Percentiles rank a stretch among this genome's conserved stretches.
Conservation (phyloP, 1,140 invertebrate species). For the Aphelenchoides fujianensis region DNA sequence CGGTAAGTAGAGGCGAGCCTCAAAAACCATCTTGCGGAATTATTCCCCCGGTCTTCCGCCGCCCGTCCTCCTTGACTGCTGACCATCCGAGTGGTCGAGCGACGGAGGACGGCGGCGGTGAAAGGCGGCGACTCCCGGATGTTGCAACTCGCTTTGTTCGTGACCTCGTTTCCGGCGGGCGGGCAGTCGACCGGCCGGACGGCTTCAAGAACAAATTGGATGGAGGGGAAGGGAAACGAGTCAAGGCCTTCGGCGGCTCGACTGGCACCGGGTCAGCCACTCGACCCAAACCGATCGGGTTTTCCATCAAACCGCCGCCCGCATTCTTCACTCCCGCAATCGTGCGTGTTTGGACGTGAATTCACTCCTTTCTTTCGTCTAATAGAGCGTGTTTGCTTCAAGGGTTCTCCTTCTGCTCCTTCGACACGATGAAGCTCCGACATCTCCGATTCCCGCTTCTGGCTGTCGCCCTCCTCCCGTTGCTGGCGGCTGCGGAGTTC, state of each 20-base stretch:
- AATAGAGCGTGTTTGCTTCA: too few species aligned
- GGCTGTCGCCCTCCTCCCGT: background rate
- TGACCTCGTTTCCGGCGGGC: background rate
- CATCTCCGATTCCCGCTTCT: background rate
- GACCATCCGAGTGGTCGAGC: too few species aligned
- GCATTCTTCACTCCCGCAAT: too few species aligned
- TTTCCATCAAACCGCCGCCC: too few species aligned
- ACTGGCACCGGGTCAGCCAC: background rate
- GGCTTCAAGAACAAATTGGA: background rate
- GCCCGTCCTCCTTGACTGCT: background rate
- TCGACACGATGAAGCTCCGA: background rate
- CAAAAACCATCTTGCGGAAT: background rate
- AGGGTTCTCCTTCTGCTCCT: background rate
- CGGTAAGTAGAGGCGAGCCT: too few species aligned
- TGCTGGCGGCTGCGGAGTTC: conserved; percentile 1
- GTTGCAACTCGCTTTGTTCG: background rate
- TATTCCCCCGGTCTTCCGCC: too few species aligned
- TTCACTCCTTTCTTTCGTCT: too few species aligned
- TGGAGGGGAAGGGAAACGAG: background rate
- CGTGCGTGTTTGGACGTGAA: background rate
- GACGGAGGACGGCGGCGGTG: too few species aligned
- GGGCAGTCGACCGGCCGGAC: background rate
- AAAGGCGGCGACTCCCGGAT: background rate
- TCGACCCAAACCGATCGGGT: background rate
- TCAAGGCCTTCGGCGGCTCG: background rate